Evolutionary conservation across 2,113 vertebrate species (phyloP).

Genomic region (Pionites leucogaster): DNA sequence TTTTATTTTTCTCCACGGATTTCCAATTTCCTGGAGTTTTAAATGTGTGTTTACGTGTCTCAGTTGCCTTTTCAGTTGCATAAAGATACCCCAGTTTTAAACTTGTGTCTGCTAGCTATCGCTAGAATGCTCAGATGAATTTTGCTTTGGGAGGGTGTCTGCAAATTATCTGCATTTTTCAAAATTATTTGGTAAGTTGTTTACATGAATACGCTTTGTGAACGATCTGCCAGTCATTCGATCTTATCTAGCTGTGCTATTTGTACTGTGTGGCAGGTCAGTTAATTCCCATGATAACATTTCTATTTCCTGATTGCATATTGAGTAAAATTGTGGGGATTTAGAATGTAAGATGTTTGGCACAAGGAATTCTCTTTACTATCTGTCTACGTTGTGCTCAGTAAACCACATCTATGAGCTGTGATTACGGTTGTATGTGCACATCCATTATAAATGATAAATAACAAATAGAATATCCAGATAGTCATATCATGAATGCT

Average conservation of each 20-base stretch:
- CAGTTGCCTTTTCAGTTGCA: not conserved
- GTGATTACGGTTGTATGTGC: not conserved
- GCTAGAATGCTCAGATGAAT: not conserved
- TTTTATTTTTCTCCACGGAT: constrained; percentile 1
- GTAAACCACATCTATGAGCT: not conserved
- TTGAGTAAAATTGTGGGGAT: not conserved
- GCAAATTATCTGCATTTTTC: not conserved
- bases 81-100: not conserved
- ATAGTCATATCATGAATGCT: not conserved
- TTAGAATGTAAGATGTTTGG: not conserved
- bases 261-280: not conserved
- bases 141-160: not conserved
- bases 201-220: not conserved
- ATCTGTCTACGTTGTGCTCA: not conserved
- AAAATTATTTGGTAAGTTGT: not conserved
- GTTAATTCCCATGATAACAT: not conserved
- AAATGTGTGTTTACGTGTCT: constrained; percentile 24
- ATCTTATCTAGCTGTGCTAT: not conserved
- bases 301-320: not conserved
- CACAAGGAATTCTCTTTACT: not conserved
- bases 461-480: not conserved
- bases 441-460: not conserved
- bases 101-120: not conserved
- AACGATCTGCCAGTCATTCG: not conserved
- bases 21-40: constrained; percentile 3